Conservation (phyloP, 2,113 vertebrate species). For the Gasterosteus aculeatus region DNA sequence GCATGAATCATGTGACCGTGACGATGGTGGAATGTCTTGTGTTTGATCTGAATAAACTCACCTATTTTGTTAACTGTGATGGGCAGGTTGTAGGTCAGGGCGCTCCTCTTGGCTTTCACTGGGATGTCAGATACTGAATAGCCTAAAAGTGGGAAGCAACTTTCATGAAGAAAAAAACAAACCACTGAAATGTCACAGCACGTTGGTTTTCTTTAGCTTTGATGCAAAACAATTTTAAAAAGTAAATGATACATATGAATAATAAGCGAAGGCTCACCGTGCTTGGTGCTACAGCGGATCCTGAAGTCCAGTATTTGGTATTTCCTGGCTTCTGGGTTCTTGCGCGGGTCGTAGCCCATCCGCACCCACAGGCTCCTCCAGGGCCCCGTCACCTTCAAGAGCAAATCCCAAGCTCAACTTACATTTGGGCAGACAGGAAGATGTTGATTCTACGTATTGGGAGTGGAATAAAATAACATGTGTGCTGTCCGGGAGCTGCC, state of each 20-base stretch:
- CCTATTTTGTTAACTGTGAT: constrained; percentile 91
- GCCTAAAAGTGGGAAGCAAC: constrained; percentile 72
- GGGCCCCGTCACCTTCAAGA: constrained; percentile 90
- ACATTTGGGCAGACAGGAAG: background rate
- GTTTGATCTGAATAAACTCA: constrained; percentile 50
- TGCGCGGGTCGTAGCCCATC: constrained; percentile 93
- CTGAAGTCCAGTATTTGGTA: constrained; percentile 97
- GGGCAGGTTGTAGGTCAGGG: constrained; percentile 91
- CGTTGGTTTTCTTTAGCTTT: background rate
- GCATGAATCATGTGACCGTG: background rate
- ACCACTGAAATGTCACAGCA: background rate
- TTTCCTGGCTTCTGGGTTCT: constrained; percentile 86
- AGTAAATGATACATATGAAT: background rate
- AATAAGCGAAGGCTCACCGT: constrained; percentile 77
- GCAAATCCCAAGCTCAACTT: background rate
- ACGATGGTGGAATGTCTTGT: background rate
- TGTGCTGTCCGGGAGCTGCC: no score
- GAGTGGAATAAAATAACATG: no score
- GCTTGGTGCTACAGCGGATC: constrained; percentile 94
- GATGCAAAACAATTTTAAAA: background rate
- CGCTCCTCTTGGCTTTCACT: constrained; percentile 94
- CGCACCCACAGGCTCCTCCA: constrained; percentile 98
- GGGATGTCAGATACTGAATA: constrained; percentile 87
- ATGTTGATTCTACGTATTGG: no score
- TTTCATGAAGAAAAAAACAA: background rate